Base-by-base conservation (phyloP, 2,888 invertebrate genomes). In the Stenodema calcarata region DNA sequence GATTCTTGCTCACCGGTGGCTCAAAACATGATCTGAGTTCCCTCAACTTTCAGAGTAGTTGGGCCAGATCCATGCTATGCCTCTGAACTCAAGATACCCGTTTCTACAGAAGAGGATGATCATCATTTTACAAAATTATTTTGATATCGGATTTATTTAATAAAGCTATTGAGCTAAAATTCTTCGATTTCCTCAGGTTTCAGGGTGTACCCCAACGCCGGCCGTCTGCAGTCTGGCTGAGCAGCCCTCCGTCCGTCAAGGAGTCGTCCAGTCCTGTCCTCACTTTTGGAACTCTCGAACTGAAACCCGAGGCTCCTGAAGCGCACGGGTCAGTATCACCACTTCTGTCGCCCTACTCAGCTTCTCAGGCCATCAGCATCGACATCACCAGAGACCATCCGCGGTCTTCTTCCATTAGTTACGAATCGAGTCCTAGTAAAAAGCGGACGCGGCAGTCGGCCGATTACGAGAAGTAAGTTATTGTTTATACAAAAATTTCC, bases 241-340 rank as follows among this genome's bases (percentile, higher is more conserved):
- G 85, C 42, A 87, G 87, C 41, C 88, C 89, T 11, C 86, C 86
- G 47, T 88, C 89, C 0, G 62, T 88, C 12, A 89, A 89, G 83
- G 89, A 89, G 14, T 83, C 88, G 3, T 30, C 84, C 28, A 89
- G 89, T 70, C 89, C 89, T 54, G 88, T 89, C 27, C 81, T 88
- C 12, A 86, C 87, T 44, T 88, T 89, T 54, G 88, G 89, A 18
- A 86, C 86, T 30, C 84, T 89, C 6, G 89, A 89, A 69, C 86
- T 89, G 54, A 88, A 88, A 81, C 87, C 88, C 23, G 88, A 89
- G 47, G 82, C 23, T 2, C 76, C 41, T 16, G 44, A 54, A 23
- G 35, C 30, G 12, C 76, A 54, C 0, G 62, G 76, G 18, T 76
- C 85, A 0, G 27, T 35, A 23, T 86, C 79, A n/a, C 76, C 76